Evolutionary conservation across 2,113 vertebrate species (phyloP).

Genomic region (Marmota monax): DNA sequence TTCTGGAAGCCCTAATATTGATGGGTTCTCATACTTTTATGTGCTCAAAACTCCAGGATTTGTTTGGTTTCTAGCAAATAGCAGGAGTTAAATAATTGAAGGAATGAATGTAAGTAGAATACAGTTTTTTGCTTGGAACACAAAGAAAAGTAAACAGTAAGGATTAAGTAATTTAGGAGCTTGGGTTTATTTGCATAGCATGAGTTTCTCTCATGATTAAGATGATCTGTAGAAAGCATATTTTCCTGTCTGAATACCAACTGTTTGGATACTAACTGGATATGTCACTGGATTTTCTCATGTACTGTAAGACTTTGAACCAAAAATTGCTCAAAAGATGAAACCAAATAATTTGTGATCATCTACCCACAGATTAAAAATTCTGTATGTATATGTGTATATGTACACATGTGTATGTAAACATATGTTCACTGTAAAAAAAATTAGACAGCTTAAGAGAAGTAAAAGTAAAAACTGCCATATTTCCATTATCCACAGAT

Average conservation of each 20-base stretch:
- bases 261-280: not conserved
- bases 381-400: not conserved
- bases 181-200: slow-evolving; percentile 6
- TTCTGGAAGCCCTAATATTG: not conserved
- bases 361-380: slow-evolving; percentile 33
- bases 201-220: slow-evolving; percentile 46
- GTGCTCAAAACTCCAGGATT: not conserved
- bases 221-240: slow-evolving; percentile 28
- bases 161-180: slow-evolving; percentile 1
- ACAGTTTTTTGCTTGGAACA: not conserved
- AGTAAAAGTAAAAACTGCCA: not conserved
- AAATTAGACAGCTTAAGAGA: not conserved
- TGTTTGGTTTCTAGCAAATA: not conserved
- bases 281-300: not conserved
- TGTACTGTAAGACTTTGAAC: slow-evolving; percentile 25
- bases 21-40: not conserved
- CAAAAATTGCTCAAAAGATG: slow-evolving; percentile 1
- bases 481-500: not conserved
- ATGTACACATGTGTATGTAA: not conserved
- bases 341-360: slow-evolving; percentile 38
- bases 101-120: not conserved
- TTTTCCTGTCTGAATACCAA: not conserved
- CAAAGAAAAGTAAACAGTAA: slow-evolving; percentile 29
- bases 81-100: slow-evolving; percentile 30
- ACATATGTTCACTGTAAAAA: not conserved